Percentiles rank a stretch among this genome's conserved stretches.
Conservation (phyloP, 2,888 invertebrate species). For the Idaea dimidiata region DNA sequence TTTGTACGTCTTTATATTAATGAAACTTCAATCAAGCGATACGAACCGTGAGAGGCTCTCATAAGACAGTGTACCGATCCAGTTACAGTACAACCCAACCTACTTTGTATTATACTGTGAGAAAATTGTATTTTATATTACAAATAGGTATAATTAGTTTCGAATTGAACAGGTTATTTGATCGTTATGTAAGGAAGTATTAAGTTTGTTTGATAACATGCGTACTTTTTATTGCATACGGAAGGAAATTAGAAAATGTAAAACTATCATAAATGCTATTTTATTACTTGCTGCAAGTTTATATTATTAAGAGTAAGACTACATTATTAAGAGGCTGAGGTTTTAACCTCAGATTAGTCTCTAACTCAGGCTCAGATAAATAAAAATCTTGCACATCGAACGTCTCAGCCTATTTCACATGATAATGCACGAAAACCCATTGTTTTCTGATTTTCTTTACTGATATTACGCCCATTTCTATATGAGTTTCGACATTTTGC, state of each 20-base stretch:
- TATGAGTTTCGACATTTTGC: slow-evolving; percentile 46
- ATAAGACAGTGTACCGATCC: slow-evolving; percentile 59
- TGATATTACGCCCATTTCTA: slow-evolving; percentile 20
- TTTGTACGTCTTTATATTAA: slow-evolving; percentile 38
- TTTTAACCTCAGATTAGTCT: neutral
- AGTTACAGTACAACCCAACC: slow-evolving; percentile 50
- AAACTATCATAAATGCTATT: too few relatives aligned
- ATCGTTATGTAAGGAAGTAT: neutral
- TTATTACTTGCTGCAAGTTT: neutral
- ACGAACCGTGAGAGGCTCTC: slow-evolving; percentile 66
- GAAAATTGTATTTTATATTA: slow-evolving; percentile 37
- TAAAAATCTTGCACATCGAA: neutral
- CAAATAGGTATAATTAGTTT: neutral
- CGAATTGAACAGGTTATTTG: neutral
- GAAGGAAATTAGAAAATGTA: neutral
- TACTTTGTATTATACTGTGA: slow-evolving; percentile 43
- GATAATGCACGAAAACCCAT: slow-evolving; percentile 12
- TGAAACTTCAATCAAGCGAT: slow-evolving; percentile 47
- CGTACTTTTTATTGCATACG: neutral
- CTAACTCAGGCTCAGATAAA: neutral
- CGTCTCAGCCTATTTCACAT: neutral
- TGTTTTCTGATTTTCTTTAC: slow-evolving; percentile 13
- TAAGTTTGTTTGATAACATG: neutral
- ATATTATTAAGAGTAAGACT: too few relatives aligned
- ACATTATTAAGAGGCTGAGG: too few relatives aligned